Percentiles rank a stretch among this genome's conserved stretches.
These are phyloP conservation scores for Paedocypris sp. DNA, from an alignment of 2,113 vertebrate species.

Conservation along the genomic window DNA sequence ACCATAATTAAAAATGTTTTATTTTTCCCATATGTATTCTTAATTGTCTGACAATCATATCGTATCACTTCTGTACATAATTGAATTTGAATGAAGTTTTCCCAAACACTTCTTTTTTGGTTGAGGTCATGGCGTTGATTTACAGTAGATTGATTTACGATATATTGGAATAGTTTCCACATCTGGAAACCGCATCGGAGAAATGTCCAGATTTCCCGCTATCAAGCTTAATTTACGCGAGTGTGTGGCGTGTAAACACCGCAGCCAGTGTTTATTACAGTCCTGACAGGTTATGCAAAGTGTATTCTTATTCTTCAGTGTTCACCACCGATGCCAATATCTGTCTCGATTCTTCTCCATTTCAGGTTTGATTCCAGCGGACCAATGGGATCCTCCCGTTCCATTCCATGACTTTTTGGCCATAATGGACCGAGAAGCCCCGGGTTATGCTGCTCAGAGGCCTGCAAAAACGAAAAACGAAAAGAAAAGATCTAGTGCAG, in stretches of 20 bases:
- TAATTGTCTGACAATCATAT: too few species aligned
- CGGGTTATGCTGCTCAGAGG: constrained; percentile 41
- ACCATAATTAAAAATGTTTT: too few species aligned
- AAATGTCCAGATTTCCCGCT: background rate
- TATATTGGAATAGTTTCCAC: background rate
- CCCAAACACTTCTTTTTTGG: too few species aligned
- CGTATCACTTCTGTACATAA: too few species aligned
- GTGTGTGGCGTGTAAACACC: background rate
- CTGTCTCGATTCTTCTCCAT: background rate
- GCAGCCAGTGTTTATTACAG: background rate
- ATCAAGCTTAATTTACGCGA: background rate
- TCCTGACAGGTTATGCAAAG: background rate
- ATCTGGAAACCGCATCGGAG: background rate
- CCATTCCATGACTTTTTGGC: constrained; percentile 76
- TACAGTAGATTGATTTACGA: background rate
- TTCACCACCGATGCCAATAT: background rate
- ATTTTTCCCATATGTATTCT: too few species aligned
- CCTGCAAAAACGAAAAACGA: background rate
- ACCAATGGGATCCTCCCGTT: constrained; percentile 70
- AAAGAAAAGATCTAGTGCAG: too few species aligned
- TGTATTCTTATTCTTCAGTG: background rate
- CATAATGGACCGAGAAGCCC: constrained; percentile 66
- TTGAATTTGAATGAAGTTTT: too few species aligned
- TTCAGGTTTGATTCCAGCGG: constrained; percentile 65
- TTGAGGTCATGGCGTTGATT: too few species aligned